phyloP scores from a whole-genome alignment of 2,888 invertebrate genomes.

The Tuta absoluta region DNA sequence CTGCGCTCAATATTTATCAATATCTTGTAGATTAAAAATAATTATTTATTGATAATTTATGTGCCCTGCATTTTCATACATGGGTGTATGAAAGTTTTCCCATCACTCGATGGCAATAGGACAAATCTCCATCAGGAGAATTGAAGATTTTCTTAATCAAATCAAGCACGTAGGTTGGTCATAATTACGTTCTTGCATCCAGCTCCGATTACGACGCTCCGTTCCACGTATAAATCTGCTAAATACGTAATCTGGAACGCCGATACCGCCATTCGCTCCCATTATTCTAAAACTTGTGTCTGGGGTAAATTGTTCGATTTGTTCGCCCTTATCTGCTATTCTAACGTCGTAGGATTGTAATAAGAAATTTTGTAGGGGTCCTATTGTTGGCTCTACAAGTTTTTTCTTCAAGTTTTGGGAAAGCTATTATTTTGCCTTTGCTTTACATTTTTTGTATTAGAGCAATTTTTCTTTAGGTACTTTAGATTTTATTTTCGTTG shows the following conservation, averaged over 20 bases:
- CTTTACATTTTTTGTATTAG: too few species aligned
- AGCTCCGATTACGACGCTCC: not conserved
- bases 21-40: too few species aligned
- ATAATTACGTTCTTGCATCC: not conserved
- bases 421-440: not conserved
- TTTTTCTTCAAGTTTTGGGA: not conserved
- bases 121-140: too few species aligned
- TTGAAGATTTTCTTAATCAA: not conserved
- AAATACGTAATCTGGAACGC: constrained; percentile 18
- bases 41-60: too few species aligned
- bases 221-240: constrained; percentile 12
- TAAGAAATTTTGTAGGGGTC: constrained; percentile 15
- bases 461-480: too few species aligned
- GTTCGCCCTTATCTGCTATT: constrained; percentile 20
- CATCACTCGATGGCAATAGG: too few species aligned
- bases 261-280: constrained; percentile 9
- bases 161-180: not conserved
- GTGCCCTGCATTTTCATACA: too few species aligned
- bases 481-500: too few species aligned
- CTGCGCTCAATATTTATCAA: too few species aligned
- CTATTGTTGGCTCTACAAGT: not conserved
- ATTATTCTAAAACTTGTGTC: constrained; percentile 21
- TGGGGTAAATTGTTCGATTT: constrained; percentile 20
- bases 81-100: too few species aligned
- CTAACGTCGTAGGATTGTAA: constrained; percentile 10